Evolutionary conservation across 2,113 vertebrate species (phyloP), one percentile per base, ranked within the genome.

Genomic region (Saccopteryx leptura): DNA sequence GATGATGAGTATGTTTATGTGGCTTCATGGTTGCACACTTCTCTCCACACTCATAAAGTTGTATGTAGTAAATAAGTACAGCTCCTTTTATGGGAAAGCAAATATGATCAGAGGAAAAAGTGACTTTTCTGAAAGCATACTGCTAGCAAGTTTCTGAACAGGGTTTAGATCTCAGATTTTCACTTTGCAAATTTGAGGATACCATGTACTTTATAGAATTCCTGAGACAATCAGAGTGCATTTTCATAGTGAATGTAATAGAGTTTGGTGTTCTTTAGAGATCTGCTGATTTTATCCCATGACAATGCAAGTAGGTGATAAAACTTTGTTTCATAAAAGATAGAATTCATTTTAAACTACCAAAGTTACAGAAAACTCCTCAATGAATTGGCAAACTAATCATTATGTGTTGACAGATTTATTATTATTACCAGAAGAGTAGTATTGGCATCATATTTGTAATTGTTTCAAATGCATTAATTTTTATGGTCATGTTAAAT

Each of bases 281-380:
- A 93, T 5, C 46, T 95, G 26, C 15, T 90, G 26, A 24, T 69
- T 95, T 89, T 93, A 87, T 58, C 71, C 81, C 28, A 52, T 71
- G n/a, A 80, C 76, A 87, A 28, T 72, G 9, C 1, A 58, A 95
- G 17, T 84, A 28, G 54, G 60, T 80, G 31, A 12, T 58, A 63
- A 86, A 85, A 68, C 26, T 83, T 89, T 61, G 52, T 39, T 86
- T 85, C 31, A 88, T 88, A 60, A 88, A 88, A 60, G 33, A 81
- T 75, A 14, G 21, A 88, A 81, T 96, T 94, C 48, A 78, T 90
- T 79, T 86, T 74, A 90, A 97, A 85, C 52, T 79, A 58, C n/a
- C 76, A 24, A 76, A 78, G 9, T 92, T 90, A 76, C 4, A 65
- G 87, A 85, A 90, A 90, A 82, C n/a, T 93, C 58, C 50, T 72